Evolutionary conservation across 2,113 vertebrate genomes (phyloP), one percentile per base, ranked within the genome.

Genomic region (Microcebus griseorufus): DNA sequence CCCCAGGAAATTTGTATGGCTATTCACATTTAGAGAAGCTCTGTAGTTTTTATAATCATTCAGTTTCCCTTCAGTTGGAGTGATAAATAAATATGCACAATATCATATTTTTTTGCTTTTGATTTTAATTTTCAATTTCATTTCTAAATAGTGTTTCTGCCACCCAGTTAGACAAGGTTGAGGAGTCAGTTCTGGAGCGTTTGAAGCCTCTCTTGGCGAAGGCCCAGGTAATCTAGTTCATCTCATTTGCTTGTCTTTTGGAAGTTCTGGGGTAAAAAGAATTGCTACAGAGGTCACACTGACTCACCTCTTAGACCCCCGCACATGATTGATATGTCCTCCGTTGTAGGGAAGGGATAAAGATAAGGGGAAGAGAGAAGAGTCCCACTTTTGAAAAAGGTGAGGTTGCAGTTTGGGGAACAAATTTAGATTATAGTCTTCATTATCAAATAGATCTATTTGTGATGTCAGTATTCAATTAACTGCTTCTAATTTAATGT

Each of bases 151-250:
- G 98, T 75, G 60, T 90, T 55, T 97, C 96, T 75, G 94, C 97
- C 17, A 67, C 93, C 48, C 81, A 97, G 87, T 75, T 98, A 95
- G 98, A 98, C 94, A 92, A 96, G 69, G 97, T 98, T 9, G 97
- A 97, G 80, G 96, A 96, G n/a, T 73, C 83, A 20, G 98, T 98
- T 25, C 85, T 98, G 94, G 95, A 97, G 39, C 97, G 51, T 65
- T 72, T 98, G 94, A 97, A 97, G 88, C 97, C 98, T 85, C 95
- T 98, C 18, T 82, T 98, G 94, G 72, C 48, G 42, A 96, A 93
- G 78, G 97, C 96, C 88, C 96, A 98, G 98, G 98, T 98, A 97
- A 98, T 25, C 18, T 25, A 9, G 2, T 65, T 93, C 11, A 17
- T 84, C 65, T 62, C 18, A 22, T 85, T 69, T 70, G 53, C n/a